phyloP scores from a whole-genome alignment of 2,797 vertebrate genomes.

The Perdix hodgsoniae region DNA sequence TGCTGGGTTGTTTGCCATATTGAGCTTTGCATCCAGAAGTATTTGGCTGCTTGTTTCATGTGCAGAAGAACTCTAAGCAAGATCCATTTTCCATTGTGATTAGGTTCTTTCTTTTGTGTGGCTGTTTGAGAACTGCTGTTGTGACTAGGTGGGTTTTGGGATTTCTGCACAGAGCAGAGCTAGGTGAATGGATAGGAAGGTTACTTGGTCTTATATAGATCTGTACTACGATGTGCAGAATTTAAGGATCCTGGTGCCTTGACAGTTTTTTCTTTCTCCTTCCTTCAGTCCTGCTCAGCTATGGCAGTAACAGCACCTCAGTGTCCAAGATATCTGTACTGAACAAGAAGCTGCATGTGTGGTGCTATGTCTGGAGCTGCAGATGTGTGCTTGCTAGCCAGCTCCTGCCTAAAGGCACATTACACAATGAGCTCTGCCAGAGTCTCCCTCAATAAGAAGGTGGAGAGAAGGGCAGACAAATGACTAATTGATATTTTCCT shows the following conservation, averaged over 20 bases:
- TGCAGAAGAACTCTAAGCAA: not conserved
- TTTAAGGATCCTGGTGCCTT: not conserved
- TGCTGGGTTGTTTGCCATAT: not conserved
- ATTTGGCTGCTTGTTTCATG: not conserved
- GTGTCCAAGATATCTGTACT: not conserved
- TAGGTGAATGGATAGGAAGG: not conserved
- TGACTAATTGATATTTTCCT: conserved; percentile 18
- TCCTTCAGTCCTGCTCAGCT: not conserved
- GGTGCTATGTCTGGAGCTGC: not conserved
- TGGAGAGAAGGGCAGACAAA: not conserved
- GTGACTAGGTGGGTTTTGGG: not conserved
- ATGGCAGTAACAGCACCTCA: not conserved
- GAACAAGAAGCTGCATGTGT: not conserved
- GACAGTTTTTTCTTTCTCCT: not conserved
- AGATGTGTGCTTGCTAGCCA: not conserved
- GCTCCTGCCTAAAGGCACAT: conserved; percentile 5
- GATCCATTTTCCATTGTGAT: not conserved
- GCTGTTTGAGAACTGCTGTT: not conserved
- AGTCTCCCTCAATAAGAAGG: not conserved
- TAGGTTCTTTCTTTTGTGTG: not conserved
- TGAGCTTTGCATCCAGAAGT: not conserved
- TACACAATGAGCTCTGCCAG: conserved; percentile 1
- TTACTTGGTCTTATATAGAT: not conserved
- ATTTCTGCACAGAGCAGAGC: not conserved
- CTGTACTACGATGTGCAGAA: not conserved